Conservation (phyloP, 2,797 vertebrate species). For the Miopithecus talapoin region DNA sequence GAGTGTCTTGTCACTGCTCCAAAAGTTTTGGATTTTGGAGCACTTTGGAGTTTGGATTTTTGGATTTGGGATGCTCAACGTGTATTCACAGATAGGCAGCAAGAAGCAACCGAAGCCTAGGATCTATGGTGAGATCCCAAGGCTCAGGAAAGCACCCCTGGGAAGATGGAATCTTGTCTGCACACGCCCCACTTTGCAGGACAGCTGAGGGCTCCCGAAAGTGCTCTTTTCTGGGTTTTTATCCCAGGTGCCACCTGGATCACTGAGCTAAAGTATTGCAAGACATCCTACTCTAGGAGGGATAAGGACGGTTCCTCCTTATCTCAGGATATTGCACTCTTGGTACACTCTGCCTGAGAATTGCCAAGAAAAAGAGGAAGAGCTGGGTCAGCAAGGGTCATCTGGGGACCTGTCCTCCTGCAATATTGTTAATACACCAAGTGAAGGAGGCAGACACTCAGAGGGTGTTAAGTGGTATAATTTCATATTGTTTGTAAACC, state of each 20-base stretch:
- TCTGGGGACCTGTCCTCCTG: not conserved
- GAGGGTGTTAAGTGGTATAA: not conserved
- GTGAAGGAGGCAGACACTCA: not conserved
- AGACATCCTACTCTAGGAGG: not conserved
- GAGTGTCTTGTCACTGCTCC: not conserved
- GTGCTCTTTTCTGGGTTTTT: not conserved
- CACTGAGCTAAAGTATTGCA: not conserved
- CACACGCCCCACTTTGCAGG: not conserved
- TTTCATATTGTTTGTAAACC: not conserved
- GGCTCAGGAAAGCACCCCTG: not conserved
- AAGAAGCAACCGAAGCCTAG: not conserved
- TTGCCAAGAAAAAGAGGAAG: not conserved
- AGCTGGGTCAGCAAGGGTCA: not conserved
- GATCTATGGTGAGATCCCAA: not conserved
- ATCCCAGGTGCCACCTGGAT: not conserved
- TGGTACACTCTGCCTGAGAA: not conserved
- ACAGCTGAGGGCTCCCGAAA: not conserved
- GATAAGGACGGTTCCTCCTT: not conserved
- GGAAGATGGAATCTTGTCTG: not conserved
- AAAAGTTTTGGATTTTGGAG: not conserved
- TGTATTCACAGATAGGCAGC: not conserved
- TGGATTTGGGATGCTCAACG: not conserved
- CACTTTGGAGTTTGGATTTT: not conserved
- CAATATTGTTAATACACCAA: not conserved
- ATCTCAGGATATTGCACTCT: not conserved